These are phyloP conservation scores for Capromys pilorides DNA, from an alignment of 2,797 vertebrate genomes.

Conservation along the genomic window DNA sequence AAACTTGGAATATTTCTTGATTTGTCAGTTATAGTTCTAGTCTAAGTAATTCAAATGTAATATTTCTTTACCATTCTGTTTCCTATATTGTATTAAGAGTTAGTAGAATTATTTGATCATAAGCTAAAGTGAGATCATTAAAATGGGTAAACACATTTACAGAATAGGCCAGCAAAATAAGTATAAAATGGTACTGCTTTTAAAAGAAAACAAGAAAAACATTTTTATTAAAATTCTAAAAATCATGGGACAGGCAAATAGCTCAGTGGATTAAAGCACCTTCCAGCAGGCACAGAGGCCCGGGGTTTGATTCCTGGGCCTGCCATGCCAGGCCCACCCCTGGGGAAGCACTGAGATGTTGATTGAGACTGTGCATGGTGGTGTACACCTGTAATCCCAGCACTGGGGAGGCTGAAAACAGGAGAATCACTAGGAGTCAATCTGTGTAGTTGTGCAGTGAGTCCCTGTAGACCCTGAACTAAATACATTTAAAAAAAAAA, in stretches of 20 bases:
- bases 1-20: not conserved
- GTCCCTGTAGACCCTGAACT: too few species aligned
- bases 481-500: too few species aligned
- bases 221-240: constrained; percentile 12
- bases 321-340: too few species aligned
- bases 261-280: too few species aligned
- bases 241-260: not conserved
- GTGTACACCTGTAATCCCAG: too few species aligned
- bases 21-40: not conserved
- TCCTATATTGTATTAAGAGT: not conserved
- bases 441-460: too few species aligned
- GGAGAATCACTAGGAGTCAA: too few species aligned
- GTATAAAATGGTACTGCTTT: not conserved
- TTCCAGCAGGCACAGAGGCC: too few species aligned
- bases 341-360: too few species aligned
- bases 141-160: not conserved
- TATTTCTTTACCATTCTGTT: not conserved
- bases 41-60: not conserved
- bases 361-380: too few species aligned
- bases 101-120: not conserved
- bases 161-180: not conserved
- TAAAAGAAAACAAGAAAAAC: not conserved
- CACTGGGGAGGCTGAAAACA: too few species aligned
- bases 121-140: not conserved
- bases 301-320: too few species aligned